phyloP scores from a whole-genome alignment of 2,888 invertebrate genomes.

The Pheosia tremula region DNA sequence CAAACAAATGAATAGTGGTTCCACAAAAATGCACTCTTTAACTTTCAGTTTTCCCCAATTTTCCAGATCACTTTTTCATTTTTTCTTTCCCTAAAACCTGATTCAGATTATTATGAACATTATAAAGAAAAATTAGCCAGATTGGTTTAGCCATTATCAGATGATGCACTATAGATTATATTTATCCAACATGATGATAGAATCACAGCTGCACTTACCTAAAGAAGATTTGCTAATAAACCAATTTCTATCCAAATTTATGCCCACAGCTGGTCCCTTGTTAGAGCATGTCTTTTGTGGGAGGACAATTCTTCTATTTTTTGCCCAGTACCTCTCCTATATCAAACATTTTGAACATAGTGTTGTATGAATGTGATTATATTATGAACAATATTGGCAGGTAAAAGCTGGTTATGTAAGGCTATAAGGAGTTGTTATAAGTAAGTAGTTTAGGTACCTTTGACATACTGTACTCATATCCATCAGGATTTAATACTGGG shows the following conservation, averaged over 20 bases:
- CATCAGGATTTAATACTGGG: constrained; percentile 76
- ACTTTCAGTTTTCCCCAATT: too few species aligned
- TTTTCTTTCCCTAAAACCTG: too few species aligned
- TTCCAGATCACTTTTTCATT: too few species aligned
- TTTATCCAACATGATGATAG: too few species aligned
- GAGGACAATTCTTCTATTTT: constrained; percentile 60
- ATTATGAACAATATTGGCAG: constrained; percentile 1
- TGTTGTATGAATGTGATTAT: background rate
- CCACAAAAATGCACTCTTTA: too few species aligned
- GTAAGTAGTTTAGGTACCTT: constrained; percentile 39
- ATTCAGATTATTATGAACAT: too few species aligned
- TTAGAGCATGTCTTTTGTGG: constrained; percentile 49
- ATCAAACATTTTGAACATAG: constrained; percentile 16
- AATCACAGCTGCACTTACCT: background rate
- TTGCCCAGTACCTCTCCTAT: constrained; percentile 66
- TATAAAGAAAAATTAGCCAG: too few species aligned
- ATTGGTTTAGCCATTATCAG: too few species aligned
- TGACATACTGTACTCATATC: constrained; percentile 60
- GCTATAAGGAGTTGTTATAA: too few species aligned
- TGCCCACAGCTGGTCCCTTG: constrained; percentile 51
- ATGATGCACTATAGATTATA: too few species aligned
- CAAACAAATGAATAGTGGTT: too few species aligned
- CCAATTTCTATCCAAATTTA: constrained; percentile 73
- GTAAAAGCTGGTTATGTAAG: too few species aligned
- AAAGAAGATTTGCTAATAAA: constrained; percentile 27